Evolutionary conservation across 2,888 invertebrate genomes (phyloP).

Genomic region (Agonopterix heracliana): DNA sequence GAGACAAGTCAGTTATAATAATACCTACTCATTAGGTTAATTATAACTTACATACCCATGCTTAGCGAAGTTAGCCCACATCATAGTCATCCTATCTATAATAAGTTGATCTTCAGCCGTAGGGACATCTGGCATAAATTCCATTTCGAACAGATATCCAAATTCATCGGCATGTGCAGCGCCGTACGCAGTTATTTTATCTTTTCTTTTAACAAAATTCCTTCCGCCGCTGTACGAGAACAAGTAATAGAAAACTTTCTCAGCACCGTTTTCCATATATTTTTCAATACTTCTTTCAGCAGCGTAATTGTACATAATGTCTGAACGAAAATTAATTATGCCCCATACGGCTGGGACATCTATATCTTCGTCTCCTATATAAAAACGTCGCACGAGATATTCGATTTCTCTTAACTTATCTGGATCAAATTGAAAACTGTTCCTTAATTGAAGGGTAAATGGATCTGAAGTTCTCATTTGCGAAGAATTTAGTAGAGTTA

Average conservation of each 20-base stretch:
- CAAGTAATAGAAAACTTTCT: conserved; percentile 1
- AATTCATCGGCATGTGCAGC: conserved; percentile 46
- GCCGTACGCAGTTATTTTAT: conserved; percentile 22
- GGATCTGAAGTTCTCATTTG: too few relatives aligned
- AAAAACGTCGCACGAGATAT: background rate
- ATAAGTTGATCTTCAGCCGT: conserved; percentile 32
- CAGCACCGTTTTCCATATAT: conserved; percentile 18
- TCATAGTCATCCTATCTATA: conserved; percentile 42
- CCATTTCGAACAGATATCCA: conserved; percentile 38
- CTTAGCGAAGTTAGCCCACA: conserved; percentile 61
- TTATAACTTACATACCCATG: conserved; percentile 30
- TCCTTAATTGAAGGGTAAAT: background rate
- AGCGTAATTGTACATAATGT: conserved; percentile 6
- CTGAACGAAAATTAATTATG: conserved; percentile 1
- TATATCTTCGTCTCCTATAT: conserved; percentile 2
- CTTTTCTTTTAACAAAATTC: conserved; percentile 20
- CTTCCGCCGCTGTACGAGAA: conserved; percentile 30
- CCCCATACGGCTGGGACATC: background rate
- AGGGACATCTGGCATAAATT: conserved; percentile 9
- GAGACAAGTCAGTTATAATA: background rate
- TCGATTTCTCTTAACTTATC: background rate
- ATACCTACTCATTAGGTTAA: background rate
- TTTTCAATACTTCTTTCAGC: conserved; percentile 4
- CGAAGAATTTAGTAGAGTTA: too few relatives aligned
- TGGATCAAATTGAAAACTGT: conserved; percentile 1